Evolutionary conservation across 2,797 vertebrate genomes (phyloP).

Genomic region (Ctenochaetus hawaiiensis): DNA sequence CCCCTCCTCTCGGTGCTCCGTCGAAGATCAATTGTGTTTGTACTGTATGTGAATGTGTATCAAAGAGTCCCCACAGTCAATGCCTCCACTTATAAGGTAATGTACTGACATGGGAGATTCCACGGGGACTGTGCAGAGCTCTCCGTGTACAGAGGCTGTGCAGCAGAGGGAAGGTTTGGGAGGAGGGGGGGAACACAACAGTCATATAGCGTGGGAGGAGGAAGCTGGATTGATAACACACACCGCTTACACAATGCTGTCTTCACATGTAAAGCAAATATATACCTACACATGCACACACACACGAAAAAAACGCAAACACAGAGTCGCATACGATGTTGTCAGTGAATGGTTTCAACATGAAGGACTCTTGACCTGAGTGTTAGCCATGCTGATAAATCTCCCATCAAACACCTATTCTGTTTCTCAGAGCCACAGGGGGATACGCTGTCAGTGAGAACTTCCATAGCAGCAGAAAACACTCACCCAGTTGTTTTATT

Average conservation of each 20-base stretch:
- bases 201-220: conserved; percentile 74
- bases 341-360: conserved; percentile 48
- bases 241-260: conserved; percentile 61
- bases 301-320: conserved; percentile 22
- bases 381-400: conserved; percentile 57
- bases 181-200: conserved; percentile 66
- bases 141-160: conserved; percentile 68
- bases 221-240: conserved; percentile 64
- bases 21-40: conserved; percentile 84
- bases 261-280: conserved; percentile 59
- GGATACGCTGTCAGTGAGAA: conserved; percentile 68
- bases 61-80: conserved; percentile 82
- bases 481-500: conserved; percentile 69
- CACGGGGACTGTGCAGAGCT: conserved; percentile 72
- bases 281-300: conserved; percentile 27
- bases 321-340: conserved; percentile 25
- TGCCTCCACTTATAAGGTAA: conserved; percentile 83
- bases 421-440: conserved; percentile 59
- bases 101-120: conserved; percentile 80
- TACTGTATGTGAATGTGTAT: conserved; percentile 83
- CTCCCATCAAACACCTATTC: conserved; percentile 65
- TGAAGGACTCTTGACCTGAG: conserved; percentile 55
- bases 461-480: conserved; percentile 68
- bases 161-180: conserved; percentile 57
- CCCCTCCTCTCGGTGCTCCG: conserved; percentile 45